phyloP scores from a whole-genome alignment of 1,140 invertebrate species.

The Brachystomella parvula region DNA sequence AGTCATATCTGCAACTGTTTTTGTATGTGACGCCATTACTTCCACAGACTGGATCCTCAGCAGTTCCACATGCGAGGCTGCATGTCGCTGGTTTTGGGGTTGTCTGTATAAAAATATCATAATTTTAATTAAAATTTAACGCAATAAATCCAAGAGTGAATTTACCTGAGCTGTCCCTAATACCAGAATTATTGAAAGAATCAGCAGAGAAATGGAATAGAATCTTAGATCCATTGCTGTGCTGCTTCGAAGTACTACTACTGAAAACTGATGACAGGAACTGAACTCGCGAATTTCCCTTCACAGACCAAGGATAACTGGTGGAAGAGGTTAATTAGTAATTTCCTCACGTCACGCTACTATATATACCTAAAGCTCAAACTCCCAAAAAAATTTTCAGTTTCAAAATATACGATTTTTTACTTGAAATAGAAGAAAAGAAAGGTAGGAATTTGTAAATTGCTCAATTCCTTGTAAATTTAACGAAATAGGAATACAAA shows the following conservation, averaged over 20 bases:
- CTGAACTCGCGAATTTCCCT: too few species aligned
- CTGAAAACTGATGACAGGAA: too few species aligned
- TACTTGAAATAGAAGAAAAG: neutral
- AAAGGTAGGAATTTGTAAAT: neutral
- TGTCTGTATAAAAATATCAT: neutral
- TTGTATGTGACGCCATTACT: slow-evolving; percentile 6
- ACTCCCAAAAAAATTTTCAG: too few species aligned
- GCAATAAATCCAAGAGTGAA: neutral
- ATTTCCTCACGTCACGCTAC: slow-evolving; percentile 1
- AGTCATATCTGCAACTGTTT: neutral
- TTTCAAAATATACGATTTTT: neutral
- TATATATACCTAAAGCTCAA: neutral
- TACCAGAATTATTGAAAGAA: neutral
- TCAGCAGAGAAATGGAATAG: too few species aligned
- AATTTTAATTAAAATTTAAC: neutral
- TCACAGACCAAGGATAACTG: too few species aligned
- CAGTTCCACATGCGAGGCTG: neutral
- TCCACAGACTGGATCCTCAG: neutral
- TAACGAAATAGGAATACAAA: too few species aligned
- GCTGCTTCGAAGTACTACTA: too few species aligned
- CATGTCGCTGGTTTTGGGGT: neutral
- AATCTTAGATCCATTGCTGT: too few species aligned
- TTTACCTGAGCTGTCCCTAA: too few species aligned
- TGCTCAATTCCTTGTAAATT: neutral
- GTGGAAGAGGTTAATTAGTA: too few species aligned